These are phyloP conservation scores for Fratercula arctica DNA, from an alignment of 2,797 vertebrate genomes.

Conservation along the genomic window DNA sequence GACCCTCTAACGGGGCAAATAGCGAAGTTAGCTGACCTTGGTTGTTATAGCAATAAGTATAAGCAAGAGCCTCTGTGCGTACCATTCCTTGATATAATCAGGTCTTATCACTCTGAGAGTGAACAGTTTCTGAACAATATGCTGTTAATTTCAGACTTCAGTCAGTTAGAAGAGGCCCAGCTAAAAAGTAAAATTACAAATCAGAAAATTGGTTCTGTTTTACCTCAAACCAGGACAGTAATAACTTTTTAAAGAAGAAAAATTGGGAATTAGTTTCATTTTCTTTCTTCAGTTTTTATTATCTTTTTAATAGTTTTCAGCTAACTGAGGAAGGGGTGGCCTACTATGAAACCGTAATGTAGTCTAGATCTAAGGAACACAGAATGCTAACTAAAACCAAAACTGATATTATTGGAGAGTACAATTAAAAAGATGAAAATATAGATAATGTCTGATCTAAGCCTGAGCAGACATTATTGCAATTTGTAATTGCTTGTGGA, in stretches of 20 bases:
- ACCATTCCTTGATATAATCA: too few species aligned
- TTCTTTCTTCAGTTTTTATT: background rate
- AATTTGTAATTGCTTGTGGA: conserved; percentile 9
- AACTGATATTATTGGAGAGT: background rate
- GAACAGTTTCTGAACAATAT: too few species aligned
- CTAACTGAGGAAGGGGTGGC: background rate
- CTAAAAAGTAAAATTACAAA: too few species aligned
- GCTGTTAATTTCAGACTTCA: too few species aligned
- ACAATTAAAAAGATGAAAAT: conserved; percentile 25
- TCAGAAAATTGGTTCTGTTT: too few species aligned
- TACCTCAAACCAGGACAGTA: too few species aligned
- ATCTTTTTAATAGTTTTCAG: background rate
- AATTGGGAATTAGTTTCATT: background rate
- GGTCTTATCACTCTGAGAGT: too few species aligned
- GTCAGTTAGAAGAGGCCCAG: too few species aligned
- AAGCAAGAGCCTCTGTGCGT: too few species aligned
- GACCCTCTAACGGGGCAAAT: too few species aligned
- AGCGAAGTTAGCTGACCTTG: too few species aligned
- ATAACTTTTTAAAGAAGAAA: background rate
- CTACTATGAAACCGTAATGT: background rate
- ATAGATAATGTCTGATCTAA: background rate
- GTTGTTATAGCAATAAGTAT: too few species aligned
- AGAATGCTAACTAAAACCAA: background rate
- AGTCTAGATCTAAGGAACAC: background rate
- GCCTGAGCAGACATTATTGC: background rate